A percentile compares a stretch with the other conserved stretches of the same genome.
phyloP scores from a whole-genome alignment of 1,140 invertebrate genomes.

The Aethina tumida region DNA sequence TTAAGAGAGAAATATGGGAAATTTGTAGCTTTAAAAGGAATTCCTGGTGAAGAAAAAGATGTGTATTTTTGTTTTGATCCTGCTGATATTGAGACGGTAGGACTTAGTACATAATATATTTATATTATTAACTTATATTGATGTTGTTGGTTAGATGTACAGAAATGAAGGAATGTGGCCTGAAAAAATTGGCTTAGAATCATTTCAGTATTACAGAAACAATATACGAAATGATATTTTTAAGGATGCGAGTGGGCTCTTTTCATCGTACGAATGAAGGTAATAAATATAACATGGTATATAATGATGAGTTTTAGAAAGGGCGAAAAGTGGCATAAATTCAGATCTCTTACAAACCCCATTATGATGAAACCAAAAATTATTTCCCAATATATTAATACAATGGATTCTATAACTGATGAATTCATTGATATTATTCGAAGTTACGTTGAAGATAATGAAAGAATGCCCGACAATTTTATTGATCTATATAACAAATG shows the following conservation, averaged over 20 bases:
- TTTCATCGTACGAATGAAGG: slow-evolving; percentile 14
- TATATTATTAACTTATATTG: not conserved
- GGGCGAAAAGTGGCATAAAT: slow-evolving; percentile 43
- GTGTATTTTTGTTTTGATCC: slow-evolving; percentile 15
- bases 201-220: slow-evolving; percentile 14
- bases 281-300: not conserved
- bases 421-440: slow-evolving; percentile 44
- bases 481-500: slow-evolving; percentile 54
- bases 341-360: slow-evolving; percentile 43
- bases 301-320: slow-evolving; percentile 32
- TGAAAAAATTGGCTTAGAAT: slow-evolving; percentile 10
- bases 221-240: slow-evolving; percentile 14
- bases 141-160: slow-evolving; percentile 9
- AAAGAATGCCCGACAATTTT: slow-evolving; percentile 43
- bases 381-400: slow-evolving; percentile 38
- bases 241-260: slow-evolving; percentile 12
- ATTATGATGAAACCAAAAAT: slow-evolving; percentile 44
- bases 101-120: slow-evolving; percentile 3
- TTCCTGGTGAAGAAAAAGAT: slow-evolving; percentile 4
- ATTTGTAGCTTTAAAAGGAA: slow-evolving; percentile 10
- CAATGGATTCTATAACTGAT: slow-evolving; percentile 38
- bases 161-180: slow-evolving; percentile 22
- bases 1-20: slow-evolving; percentile 17
- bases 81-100: slow-evolving; percentile 18
- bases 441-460: slow-evolving; percentile 40